Evolutionary conservation across 2,888 invertebrate species (phyloP).

Genomic region (Pyrgus malvae): DNA sequence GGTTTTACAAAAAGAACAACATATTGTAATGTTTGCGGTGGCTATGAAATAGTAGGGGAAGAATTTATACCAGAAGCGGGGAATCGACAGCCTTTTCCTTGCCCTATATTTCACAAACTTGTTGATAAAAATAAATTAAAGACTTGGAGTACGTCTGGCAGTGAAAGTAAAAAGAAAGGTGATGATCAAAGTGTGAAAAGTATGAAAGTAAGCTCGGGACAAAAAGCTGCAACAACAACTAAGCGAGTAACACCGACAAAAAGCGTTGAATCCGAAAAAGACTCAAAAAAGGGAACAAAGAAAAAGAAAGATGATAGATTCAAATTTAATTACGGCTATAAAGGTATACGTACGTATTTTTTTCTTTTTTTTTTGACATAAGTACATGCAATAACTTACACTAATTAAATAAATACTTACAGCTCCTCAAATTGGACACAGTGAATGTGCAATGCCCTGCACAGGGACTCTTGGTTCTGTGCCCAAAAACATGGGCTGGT

Average conservation of each 20-base stretch:
- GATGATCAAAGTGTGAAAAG: slow-evolving; percentile 41
- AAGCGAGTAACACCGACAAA: slow-evolving; percentile 37
- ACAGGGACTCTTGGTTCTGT: slow-evolving; percentile 55
- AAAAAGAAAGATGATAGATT: slow-evolving; percentile 60
- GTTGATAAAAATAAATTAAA: slow-evolving; percentile 56
- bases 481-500: slow-evolving; percentile 76
- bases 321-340: slow-evolving; percentile 72
- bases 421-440: slow-evolving; percentile 75
- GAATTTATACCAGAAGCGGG: slow-evolving; percentile 44
- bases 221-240: slow-evolving; percentile 39
- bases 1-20: slow-evolving; percentile 64
- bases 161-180: slow-evolving; percentile 50
- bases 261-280: slow-evolving; percentile 58
- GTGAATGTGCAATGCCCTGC: slow-evolving; percentile 59
- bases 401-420: slow-evolving; percentile 23
- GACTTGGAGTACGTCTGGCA: slow-evolving; percentile 53
- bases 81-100: slow-evolving; percentile 54
- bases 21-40: slow-evolving; percentile 65
- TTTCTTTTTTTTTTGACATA: slow-evolving; percentile 12
- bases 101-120: slow-evolving; percentile 66
- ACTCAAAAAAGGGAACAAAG: slow-evolving; percentile 54
- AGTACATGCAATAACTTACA: background rate
- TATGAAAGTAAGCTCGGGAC: slow-evolving; percentile 38
- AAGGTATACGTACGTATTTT: slow-evolving; percentile 76
- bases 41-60: slow-evolving; percentile 61